Conservation (phyloP, 2,113 vertebrate species). For the Zosterops japonicus region DNA sequence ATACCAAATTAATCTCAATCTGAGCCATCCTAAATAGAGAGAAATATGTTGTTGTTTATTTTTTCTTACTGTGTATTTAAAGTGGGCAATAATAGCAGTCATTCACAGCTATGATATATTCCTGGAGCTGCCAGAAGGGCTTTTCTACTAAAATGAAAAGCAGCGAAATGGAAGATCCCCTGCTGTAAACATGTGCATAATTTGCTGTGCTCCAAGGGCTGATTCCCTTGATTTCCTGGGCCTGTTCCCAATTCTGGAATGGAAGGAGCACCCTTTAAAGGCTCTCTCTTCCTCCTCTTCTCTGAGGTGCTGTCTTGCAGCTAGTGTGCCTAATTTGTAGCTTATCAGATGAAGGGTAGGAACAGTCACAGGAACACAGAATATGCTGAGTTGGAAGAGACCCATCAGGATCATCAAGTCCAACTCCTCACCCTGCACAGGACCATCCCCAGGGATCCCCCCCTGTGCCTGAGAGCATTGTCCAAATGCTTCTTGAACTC, state of each 20-base stretch:
- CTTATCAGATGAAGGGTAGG: neutral
- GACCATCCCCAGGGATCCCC: neutral
- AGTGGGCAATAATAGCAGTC: neutral
- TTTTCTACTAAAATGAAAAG: neutral
- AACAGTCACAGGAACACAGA: neutral
- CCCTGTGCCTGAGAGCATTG: neutral
- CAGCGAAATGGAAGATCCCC: neutral
- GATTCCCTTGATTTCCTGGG: neutral
- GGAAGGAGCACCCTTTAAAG: neutral
- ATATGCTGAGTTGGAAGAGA: neutral
- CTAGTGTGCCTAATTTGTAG: neutral
- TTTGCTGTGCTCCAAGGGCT: neutral
- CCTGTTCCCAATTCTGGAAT: neutral
- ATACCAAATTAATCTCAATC: neutral
- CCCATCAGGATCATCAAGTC: neutral
- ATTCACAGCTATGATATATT: neutral
- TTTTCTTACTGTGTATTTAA: neutral
- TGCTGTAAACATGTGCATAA: neutral
- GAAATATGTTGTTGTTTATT: neutral
- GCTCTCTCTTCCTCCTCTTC: neutral
- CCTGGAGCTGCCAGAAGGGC: neutral
- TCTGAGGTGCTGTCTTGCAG: neutral
- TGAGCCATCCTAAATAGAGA: neutral
- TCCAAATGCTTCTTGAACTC: neutral
- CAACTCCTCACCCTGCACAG: neutral